Conservation (phyloP, 2,797 vertebrate species). For the Avahi laniger region DNA sequence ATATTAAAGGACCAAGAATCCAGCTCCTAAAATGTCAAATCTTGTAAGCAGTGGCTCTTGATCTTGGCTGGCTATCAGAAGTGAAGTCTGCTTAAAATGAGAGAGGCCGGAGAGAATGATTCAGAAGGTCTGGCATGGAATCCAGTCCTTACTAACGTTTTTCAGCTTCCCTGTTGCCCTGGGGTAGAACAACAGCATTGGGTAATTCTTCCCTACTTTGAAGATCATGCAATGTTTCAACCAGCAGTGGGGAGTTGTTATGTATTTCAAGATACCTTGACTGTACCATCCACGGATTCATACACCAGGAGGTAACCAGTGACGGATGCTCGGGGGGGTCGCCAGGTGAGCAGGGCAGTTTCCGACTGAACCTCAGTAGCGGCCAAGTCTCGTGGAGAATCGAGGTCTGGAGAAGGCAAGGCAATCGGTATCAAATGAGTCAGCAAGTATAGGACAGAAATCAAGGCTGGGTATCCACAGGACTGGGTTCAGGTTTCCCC, state of each 20-base stretch:
- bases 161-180: background rate
- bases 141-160: background rate
- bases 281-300: slow-evolving; percentile 89
- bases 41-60: background rate
- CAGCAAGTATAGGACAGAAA: background rate
- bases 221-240: background rate
- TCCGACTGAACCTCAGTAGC: slow-evolving; percentile 94
- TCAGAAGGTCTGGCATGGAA: background rate
- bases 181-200: background rate
- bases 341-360: slow-evolving; percentile 92
- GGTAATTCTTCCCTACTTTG: background rate
- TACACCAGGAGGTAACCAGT: slow-evolving; percentile 95
- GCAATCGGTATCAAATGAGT: background rate
- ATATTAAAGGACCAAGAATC: background rate
- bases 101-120: background rate
- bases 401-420: slow-evolving; percentile 87
- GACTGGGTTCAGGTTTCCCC: background rate
- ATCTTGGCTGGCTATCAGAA: background rate
- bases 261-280: slow-evolving; percentile 86
- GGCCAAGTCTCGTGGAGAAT: slow-evolving; percentile 91
- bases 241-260: background rate
- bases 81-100: background rate
- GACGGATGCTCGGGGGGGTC: slow-evolving; percentile 91
- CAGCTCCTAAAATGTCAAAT: background rate
- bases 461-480: background rate